Base-by-base conservation (phyloP, 2,888 invertebrate genomes). In the Gastrophysa polygoni region DNA sequence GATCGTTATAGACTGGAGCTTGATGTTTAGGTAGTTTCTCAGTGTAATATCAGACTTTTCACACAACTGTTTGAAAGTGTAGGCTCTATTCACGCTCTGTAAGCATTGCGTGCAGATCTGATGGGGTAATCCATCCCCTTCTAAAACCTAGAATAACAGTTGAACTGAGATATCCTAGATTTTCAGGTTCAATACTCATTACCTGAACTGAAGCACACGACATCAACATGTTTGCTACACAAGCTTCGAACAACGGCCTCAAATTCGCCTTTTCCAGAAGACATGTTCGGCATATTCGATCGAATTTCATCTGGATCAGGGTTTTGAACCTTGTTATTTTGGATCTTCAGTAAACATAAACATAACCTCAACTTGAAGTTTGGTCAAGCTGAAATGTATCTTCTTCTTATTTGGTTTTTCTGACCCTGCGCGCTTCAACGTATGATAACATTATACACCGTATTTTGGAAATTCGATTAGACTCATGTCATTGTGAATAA, bases 221-320 rank as follows among this genome's bases (percentile, higher is more conserved):
- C 81, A 81, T 82, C 24, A 82, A 69, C 81, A 82, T 82, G 66
- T 77, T 79, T 21, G 81, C 77, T 46, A 81, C 65, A 65, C 79
- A 80, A 43, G 80, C 80, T 32, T 76, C 78, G 67, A 81, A 82
- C 20, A 82, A 68, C 1, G 79, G 75, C 68, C 77, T 79, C 66
- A 82, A 68, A 59, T 75, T 72, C n/a, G 74, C 69, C 69, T 80
- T 82, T 71, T 81, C 80, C 54, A 73, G 61, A 44, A 82, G 71
- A 69, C 81, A 82, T 18, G 79, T 76, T 54, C 81, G 68, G 66
- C 81, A 82, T 59, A 81, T 80, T 68, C 78, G 78, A 68, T 81
- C 79, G 11, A 80, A 67, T 69, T 80, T 80, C 80, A 81, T 80
- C 14, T 3, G 4, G 38, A 10, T 38, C 14, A 6, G n/a, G n/a